phyloP scores from a whole-genome alignment of 2,113 vertebrate genomes.

The Engraulis encrasicolus region DNA sequence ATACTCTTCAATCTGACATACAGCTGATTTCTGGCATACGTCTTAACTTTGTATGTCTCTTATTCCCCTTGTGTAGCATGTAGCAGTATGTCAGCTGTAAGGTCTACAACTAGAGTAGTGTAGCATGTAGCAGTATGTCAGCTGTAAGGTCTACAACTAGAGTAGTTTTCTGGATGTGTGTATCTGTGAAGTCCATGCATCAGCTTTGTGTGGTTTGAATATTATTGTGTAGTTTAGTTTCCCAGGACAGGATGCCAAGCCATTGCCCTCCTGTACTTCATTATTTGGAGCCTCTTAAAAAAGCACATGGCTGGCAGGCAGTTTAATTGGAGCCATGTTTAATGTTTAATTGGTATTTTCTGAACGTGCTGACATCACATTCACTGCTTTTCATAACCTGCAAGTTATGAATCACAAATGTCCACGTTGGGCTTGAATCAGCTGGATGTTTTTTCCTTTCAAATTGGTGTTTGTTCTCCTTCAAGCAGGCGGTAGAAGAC shows the following conservation, averaged over 20 bases:
- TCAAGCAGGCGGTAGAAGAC: background rate
- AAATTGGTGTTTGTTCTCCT: background rate
- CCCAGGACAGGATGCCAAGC: slow-evolving; percentile 43
- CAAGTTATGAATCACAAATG: slow-evolving; percentile 47
- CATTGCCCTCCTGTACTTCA: slow-evolving; percentile 37
- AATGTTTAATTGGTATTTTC: slow-evolving; percentile 26
- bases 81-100: background rate
- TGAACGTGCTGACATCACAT: slow-evolving; percentile 53
- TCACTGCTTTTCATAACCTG: slow-evolving; percentile 45
- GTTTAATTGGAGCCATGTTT: slow-evolving; percentile 51
- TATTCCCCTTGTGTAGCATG: background rate
- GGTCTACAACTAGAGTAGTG: background rate
- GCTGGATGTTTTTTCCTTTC: slow-evolving; percentile 15
- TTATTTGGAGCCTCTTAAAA: slow-evolving; percentile 44
- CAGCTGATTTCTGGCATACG: background rate
- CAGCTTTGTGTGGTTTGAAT: background rate
- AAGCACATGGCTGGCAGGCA: slow-evolving; percentile 51
- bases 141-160: background rate
- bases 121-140: background rate
- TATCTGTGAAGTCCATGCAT: background rate
- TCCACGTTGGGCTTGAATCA: slow-evolving; percentile 27
- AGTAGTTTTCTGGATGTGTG: slow-evolving; percentile 8
- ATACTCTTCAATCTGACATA: background rate
- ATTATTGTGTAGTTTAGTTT: slow-evolving; percentile 18
- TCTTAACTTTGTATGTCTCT: background rate